These are phyloP conservation scores for Papilio helenus DNA, from an alignment of 1,140 invertebrate genomes.

Conservation along the genomic window DNA sequence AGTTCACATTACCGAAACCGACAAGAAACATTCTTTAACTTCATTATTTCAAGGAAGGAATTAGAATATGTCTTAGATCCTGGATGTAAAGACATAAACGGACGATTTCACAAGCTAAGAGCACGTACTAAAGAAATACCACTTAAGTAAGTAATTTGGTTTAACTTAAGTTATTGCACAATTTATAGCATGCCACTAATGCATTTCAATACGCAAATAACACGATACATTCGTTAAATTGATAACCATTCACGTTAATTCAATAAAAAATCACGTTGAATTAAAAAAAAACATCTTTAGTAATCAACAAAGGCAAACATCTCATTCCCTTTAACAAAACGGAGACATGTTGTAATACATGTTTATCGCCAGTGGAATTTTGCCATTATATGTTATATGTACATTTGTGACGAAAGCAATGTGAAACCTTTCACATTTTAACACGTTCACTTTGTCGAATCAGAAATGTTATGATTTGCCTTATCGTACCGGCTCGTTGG, in stretches of 20 bases:
- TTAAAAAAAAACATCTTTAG: neutral
- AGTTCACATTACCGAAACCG: too few species aligned
- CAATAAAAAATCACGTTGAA: neutral
- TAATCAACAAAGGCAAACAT: too few species aligned
- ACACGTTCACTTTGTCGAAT: neutral
- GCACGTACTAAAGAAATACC: too few species aligned
- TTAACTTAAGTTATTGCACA: too few species aligned
- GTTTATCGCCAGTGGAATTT: neutral
- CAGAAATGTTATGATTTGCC: neutral
- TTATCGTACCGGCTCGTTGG: conserved; percentile 70
- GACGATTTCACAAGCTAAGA: too few species aligned
- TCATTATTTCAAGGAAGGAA: too few species aligned
- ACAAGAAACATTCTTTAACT: too few species aligned
- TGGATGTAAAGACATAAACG: too few species aligned
- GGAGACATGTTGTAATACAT: neutral
- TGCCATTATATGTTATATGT: neutral
- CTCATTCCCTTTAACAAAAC: too few species aligned
- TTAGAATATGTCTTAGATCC: too few species aligned
- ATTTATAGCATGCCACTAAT: neutral
- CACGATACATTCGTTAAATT: neutral
- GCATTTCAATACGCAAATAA: neutral
- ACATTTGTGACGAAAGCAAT: neutral
- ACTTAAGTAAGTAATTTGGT: too few species aligned
- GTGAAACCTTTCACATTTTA: neutral
- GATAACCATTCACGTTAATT: neutral